phyloP scores from a whole-genome alignment of 2,888 invertebrate genomes.

The Norana najaformis region DNA sequence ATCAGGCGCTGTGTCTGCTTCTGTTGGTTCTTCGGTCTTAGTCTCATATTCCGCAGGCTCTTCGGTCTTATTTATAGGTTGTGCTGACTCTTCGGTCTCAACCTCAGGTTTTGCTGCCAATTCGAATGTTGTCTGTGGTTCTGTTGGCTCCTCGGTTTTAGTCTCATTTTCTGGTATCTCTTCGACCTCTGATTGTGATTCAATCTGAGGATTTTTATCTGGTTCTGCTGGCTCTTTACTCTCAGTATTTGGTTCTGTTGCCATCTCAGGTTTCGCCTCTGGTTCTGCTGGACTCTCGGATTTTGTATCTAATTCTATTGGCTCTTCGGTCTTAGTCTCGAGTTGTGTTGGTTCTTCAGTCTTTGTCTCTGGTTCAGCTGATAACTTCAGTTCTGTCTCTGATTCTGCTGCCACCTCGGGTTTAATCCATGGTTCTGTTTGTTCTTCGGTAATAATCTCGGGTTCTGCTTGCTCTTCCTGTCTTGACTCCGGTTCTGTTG shows the following conservation, averaged over 20 bases:
- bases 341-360: too few relatives aligned
- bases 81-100: not conserved
- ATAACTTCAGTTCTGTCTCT: too few relatives aligned
- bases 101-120: slow-evolving; percentile 32
- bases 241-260: too few relatives aligned
- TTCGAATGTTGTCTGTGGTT: slow-evolving; percentile 38
- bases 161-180: too few relatives aligned
- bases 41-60: not conserved
- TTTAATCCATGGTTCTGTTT: too few relatives aligned
- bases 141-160: not conserved
- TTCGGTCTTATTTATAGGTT: not conserved
- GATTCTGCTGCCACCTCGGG: too few relatives aligned
- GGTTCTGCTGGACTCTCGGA: not conserved
- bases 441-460: too few relatives aligned
- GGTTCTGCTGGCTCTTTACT: too few relatives aligned
- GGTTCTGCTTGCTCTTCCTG: not conserved
- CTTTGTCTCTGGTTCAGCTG: not conserved
- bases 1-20: not conserved
- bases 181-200: slow-evolving; percentile 29
- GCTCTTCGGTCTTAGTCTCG: too few relatives aligned
- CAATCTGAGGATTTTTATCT: not conserved
- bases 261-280: too few relatives aligned
- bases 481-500: not conserved
- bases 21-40: not conserved
- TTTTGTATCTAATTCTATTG: not conserved